Base-by-base conservation (phyloP, 2,797 vertebrate genomes). In the Pangasius macronema region DNA sequence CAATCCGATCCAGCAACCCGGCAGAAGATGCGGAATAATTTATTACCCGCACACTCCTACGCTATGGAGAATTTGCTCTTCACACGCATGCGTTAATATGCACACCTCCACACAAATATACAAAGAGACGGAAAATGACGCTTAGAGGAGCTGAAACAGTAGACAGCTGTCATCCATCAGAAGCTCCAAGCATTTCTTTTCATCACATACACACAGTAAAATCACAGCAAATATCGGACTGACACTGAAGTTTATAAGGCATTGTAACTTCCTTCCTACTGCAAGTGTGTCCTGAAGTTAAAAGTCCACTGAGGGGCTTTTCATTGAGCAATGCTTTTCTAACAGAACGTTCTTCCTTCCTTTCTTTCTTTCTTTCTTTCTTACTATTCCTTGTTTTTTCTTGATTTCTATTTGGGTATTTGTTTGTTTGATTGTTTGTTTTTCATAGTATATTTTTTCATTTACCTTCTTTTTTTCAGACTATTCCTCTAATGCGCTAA, bases 21-120 rank as follows among this genome's bases (percentile, higher is more conserved):
- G 63, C 88, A 88, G 77, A 86, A 84, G 81, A 59, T 18, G 59
- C 65, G 33, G 88, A 90, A 91, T 91, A 89, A 89, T 91, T 91
- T 85, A 91, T 91, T 85, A 89, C 59, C 82, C 59, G 42, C 49
- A 10, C 53, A 42, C 55, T 6, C 51, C 51, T 89, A 86, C 75
- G 85, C 84, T 75, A 85, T 49, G 33, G 84, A 88, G 87, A 91
- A 87, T 81, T 80, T 72, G 22, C 76, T 87, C 85, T 67, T 82
- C 59, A 82, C 85, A 87, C 75, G 68, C 84, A 82, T 67, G n/a
- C 80, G 75, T 83, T 83, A 83, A 84, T 85, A 86, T 77, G 49
- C 70, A 76, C 79, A 76, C 39, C 84, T 77, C 55, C 55, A 85
- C 87, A 88, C 84, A 86, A 65, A 81, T 49, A 84, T 73, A 83